These are phyloP conservation scores for Keiferia lycopersicella DNA, from an alignment of 2,888 invertebrate species.

Conservation along the genomic window DNA sequence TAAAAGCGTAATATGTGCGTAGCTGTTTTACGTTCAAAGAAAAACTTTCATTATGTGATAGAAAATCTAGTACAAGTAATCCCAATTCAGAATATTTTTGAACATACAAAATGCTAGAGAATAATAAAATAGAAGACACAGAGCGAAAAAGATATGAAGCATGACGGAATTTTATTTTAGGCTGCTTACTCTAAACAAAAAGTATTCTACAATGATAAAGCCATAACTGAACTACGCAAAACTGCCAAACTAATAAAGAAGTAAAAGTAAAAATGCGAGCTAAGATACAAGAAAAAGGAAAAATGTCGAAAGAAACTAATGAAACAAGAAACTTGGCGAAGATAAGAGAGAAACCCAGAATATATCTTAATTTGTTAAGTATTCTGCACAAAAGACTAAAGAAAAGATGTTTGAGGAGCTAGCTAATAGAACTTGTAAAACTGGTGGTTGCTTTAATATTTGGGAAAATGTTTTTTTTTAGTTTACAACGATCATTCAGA, in stretches of 20 bases:
- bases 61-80: neutral
- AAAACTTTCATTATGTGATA: too few relatives aligned
- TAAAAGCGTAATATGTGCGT: too few relatives aligned
- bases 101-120: too few relatives aligned
- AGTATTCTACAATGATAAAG: neutral
- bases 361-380: slow-evolving; percentile 8
- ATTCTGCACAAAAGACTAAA: neutral
- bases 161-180: too few relatives aligned
- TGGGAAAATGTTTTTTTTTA: too few relatives aligned
- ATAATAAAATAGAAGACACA: neutral
- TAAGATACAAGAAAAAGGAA: slow-evolving; percentile 1
- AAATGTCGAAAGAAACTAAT: slow-evolving; percentile 1
- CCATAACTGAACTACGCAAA: neutral
- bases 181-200: neutral
- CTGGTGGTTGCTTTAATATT: neutral
- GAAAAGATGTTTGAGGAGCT: neutral
- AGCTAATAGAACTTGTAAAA: neutral
- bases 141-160: too few relatives aligned
- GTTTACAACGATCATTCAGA: too few relatives aligned
- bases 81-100: neutral
- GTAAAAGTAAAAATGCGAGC: slow-evolving; percentile 5
- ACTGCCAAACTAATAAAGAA: neutral
- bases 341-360: neutral
- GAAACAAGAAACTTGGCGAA: neutral
- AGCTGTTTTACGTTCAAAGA: too few relatives aligned